A percentile compares a stretch with the other conserved stretches of the same genome.
phyloP scores from a whole-genome alignment of 2,797 vertebrate species.

The Heterohyrax brucei region DNA sequence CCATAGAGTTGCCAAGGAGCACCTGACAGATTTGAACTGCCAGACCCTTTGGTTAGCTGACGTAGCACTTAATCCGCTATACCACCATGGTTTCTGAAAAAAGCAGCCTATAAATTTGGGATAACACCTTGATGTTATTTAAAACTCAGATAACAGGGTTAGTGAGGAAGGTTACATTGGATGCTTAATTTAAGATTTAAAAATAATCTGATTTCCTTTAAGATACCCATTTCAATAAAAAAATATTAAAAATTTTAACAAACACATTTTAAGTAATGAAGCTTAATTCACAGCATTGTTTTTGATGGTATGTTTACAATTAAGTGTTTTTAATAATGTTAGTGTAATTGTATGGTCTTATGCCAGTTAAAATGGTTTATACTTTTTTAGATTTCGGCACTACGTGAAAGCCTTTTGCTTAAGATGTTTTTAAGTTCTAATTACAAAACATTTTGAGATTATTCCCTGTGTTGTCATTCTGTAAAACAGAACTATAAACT shows the following conservation, averaged over 20 bases:
- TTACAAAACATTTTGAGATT: conserved; percentile 61
- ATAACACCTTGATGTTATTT: conserved; percentile 49
- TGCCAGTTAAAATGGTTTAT: conserved; percentile 13
- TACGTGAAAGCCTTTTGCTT: conserved; percentile 34
- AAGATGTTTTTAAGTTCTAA: conserved; percentile 66
- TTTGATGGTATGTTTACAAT: conserved; percentile 38
- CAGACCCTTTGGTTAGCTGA: too few relatives aligned
- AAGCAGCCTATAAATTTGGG: conserved; percentile 55
- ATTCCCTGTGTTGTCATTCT: background rate
- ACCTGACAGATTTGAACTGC: too few relatives aligned
- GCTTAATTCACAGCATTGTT: conserved; percentile 62
- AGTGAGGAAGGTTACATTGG: background rate
- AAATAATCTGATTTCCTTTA: conserved; percentile 49
- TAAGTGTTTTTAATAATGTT: conserved; percentile 54
- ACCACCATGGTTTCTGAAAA: too few relatives aligned
- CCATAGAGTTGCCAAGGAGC: too few relatives aligned
- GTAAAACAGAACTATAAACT: conserved; percentile 9
- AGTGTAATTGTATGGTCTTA: conserved; percentile 59
- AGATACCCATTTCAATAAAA: conserved; percentile 53
- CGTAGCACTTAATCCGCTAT: too few relatives aligned
- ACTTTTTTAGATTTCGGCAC: conserved; percentile 55
- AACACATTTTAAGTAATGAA: conserved; percentile 60
- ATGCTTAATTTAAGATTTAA: conserved; percentile 56
- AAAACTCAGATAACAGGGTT: conserved; percentile 53
- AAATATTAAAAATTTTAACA: conserved; percentile 35